phyloP scores from a whole-genome alignment of 2,113 vertebrate species.

The Anhinga anhinga region DNA sequence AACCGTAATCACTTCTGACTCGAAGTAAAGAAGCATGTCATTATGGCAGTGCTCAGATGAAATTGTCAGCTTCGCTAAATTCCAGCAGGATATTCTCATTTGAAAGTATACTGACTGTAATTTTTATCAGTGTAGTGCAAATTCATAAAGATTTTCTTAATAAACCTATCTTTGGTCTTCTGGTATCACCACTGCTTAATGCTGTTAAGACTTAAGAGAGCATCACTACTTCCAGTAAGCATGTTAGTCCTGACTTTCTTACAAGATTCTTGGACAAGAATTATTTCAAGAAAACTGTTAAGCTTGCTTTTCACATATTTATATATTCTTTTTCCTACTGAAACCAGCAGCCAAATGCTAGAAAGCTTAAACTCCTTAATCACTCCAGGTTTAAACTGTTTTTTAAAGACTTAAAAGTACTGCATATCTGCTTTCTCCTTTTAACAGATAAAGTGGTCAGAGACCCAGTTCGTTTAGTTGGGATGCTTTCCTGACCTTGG shows the following conservation, averaged over 20 bases:
- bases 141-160: not conserved
- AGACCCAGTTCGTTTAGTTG: not conserved
- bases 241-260: not conserved
- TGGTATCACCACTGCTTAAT: not conserved
- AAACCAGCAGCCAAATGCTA: not conserved
- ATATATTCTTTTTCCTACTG: not conserved
- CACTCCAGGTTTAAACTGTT: not conserved
- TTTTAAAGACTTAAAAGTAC: not conserved
- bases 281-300: not conserved
- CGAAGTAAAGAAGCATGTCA: conserved; percentile 19
- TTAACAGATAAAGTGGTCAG: not conserved
- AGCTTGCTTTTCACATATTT: not conserved
- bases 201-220: not conserved
- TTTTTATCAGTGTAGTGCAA: conserved; percentile 27
- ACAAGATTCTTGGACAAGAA: not conserved
- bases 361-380: not conserved
- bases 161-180: not conserved
- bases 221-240: not conserved
- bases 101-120: not conserved
- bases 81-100: conserved; percentile 14
- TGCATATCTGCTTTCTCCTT: not conserved
- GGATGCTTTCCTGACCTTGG: not conserved
- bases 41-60: conserved; percentile 1
- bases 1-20: conserved; percentile 22
- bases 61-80: conserved; percentile 28